Conservation (phyloP, 2,113 vertebrate species). For the Otus sunia region DNA sequence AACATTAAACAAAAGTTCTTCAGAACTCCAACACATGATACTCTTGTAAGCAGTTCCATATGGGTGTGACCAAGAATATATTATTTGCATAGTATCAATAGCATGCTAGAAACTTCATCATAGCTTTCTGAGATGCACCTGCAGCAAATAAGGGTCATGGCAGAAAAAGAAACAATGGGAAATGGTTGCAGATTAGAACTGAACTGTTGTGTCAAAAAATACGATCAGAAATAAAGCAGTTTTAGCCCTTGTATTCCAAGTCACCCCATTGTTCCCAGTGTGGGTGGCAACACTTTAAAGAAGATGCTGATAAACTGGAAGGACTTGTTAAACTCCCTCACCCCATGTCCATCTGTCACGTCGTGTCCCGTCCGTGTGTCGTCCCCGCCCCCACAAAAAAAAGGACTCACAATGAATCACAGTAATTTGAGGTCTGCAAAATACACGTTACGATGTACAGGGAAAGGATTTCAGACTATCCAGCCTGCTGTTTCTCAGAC, state of each 20-base stretch:
- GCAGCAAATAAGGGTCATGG: neutral
- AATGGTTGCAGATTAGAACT: neutral
- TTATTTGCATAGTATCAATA: neutral
- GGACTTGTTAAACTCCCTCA: neutral
- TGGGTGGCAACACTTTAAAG: neutral
- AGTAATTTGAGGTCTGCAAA: neutral
- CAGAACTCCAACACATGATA: neutral
- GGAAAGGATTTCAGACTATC: neutral
- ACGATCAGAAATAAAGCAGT: neutral
- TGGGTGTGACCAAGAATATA: neutral
- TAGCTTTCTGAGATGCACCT: neutral
- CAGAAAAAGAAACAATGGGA: neutral
- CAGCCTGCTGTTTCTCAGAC: neutral
- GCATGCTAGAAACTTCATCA: neutral
- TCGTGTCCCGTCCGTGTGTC: too few species aligned
- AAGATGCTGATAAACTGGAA: neutral
- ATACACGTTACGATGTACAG: neutral
- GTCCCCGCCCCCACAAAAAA: neutral
- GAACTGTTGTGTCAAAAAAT: neutral
- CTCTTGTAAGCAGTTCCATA: neutral
- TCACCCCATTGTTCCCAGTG: neutral
- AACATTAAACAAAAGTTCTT: neutral
- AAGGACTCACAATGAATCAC: neutral
- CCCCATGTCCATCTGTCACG: fast-evolving
- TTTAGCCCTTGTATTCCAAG: neutral